These are phyloP conservation scores for Eutrigla gurnardus DNA, from an alignment of 2,797 vertebrate genomes.

Conservation along the genomic window DNA sequence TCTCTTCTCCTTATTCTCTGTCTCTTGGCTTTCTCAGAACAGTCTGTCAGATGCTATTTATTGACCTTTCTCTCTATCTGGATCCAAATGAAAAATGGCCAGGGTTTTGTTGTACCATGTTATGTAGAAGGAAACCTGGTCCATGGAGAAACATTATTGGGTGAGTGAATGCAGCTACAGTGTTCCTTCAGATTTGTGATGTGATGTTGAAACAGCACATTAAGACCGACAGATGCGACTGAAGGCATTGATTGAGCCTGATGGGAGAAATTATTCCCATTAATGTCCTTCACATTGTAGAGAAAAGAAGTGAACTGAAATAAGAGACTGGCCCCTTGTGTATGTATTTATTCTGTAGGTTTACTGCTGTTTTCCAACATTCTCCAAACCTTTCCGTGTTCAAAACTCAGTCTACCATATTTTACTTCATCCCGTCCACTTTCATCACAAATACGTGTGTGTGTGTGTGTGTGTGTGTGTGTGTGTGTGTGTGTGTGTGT, in stretches of 20 bases:
- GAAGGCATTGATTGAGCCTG: background rate
- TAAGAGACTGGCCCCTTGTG: background rate
- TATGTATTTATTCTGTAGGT: background rate
- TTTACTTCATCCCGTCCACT: slow-evolving; percentile 5
- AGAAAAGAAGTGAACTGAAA: background rate
- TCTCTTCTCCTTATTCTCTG: background rate
- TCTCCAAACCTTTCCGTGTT: background rate
- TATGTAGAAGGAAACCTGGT: background rate
- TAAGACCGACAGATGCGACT: background rate
- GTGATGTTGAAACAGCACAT: slow-evolving; percentile 14
- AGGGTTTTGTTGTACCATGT: background rate
- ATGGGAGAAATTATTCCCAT: slow-evolving; percentile 10
- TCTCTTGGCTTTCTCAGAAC: background rate
- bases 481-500: slow-evolving; percentile 12
- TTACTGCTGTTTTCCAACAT: background rate
- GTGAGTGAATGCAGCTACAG: background rate
- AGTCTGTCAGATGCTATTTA: background rate
- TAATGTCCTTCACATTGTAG: background rate
- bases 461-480: slow-evolving; percentile 14
- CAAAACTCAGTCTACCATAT: background rate
- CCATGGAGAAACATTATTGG: background rate
- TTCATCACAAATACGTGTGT: slow-evolving; percentile 8
- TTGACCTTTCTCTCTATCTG: background rate
- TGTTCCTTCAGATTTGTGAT: background rate
- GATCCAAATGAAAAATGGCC: background rate